A percentile compares a stretch with the other conserved stretches of the same genome.
Conservation (phyloP, 2,888 invertebrate genomes). For the Ormyrus nitidulus region DNA sequence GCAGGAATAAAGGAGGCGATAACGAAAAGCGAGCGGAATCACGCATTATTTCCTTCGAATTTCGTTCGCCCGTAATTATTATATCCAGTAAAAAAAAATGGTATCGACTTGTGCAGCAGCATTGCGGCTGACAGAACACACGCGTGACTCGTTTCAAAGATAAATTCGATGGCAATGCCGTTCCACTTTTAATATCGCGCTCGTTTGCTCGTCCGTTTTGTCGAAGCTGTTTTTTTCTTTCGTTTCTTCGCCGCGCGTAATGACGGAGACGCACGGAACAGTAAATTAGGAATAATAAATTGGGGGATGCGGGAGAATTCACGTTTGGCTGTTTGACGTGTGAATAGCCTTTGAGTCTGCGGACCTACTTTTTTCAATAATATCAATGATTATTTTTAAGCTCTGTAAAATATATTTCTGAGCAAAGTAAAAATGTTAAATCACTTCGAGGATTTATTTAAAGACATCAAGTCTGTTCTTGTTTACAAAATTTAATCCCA, state of each 20-base stretch:
- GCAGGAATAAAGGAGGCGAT: not conserved
- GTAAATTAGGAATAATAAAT: no score
- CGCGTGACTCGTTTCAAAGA: conserved; percentile 5
- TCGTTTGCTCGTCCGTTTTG: not conserved
- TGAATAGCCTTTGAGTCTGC: no score
- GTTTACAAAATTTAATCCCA: no score
- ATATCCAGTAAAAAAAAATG: not conserved
- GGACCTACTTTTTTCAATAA: no score
- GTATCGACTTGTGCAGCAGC: conserved; percentile 12
- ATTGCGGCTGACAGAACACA: not conserved
- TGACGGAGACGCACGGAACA: no score
- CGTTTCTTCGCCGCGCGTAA: not conserved
- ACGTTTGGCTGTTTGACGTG: no score
- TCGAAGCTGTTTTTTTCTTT: not conserved
- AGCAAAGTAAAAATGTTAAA: no score
- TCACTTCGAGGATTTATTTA: no score
- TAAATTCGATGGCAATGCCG: conserved; percentile 17
- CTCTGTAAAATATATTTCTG: no score
- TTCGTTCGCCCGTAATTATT: not conserved
- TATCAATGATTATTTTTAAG: no score
- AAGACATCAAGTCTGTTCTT: no score
- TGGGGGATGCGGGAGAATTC: no score
- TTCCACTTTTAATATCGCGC: conserved; percentile 32
- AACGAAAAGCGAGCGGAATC: not conserved
- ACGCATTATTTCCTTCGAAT: not conserved